Evolutionary conservation across 2,888 invertebrate genomes (phyloP).

Genomic region (Eupsilia transversa): DNA sequence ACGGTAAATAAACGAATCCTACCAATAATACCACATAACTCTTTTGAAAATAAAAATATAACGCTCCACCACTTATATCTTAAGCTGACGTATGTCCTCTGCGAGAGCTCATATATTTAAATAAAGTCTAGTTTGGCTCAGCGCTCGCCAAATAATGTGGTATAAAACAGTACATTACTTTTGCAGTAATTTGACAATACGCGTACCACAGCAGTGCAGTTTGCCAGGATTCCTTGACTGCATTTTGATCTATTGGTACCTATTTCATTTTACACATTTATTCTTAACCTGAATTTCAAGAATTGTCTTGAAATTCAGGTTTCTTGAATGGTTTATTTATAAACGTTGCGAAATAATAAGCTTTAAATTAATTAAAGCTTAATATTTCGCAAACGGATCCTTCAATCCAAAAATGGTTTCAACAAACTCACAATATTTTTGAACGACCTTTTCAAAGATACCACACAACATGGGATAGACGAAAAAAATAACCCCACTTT

Average conservation of each 20-base stretch:
- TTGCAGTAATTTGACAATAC: slow-evolving; percentile 70
- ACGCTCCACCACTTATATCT: slow-evolving; percentile 26
- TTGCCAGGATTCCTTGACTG: slow-evolving; percentile 47
- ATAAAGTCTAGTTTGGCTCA: slow-evolving; percentile 50
- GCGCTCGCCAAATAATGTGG: slow-evolving; percentile 59
- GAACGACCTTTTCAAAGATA: too few species aligned
- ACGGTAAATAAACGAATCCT: slow-evolving; percentile 5
- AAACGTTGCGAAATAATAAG: too few species aligned
- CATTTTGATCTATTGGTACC: slow-evolving; percentile 31
- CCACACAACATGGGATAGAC: too few species aligned
- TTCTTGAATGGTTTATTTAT: neutral
- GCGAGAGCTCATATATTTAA: slow-evolving; percentile 43
- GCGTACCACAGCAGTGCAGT: slow-evolving; percentile 60
- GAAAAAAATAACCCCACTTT: too few species aligned
- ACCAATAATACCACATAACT: slow-evolving; percentile 14
- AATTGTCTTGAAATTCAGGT: neutral
- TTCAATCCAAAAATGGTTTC: too few species aligned
- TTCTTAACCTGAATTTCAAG: slow-evolving; percentile 3
- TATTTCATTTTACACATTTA: slow-evolving; percentile 30
- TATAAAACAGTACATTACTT: slow-evolving; percentile 64
- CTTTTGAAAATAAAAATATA: slow-evolving; percentile 33
- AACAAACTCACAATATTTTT: too few species aligned
- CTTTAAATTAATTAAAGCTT: too few species aligned
- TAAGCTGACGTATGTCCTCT: slow-evolving; percentile 43
- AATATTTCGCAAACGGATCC: too few species aligned